These are phyloP conservation scores for Megaptera novaeangliae DNA, from an alignment of 2,113 vertebrate species.

Conservation along the genomic window DNA sequence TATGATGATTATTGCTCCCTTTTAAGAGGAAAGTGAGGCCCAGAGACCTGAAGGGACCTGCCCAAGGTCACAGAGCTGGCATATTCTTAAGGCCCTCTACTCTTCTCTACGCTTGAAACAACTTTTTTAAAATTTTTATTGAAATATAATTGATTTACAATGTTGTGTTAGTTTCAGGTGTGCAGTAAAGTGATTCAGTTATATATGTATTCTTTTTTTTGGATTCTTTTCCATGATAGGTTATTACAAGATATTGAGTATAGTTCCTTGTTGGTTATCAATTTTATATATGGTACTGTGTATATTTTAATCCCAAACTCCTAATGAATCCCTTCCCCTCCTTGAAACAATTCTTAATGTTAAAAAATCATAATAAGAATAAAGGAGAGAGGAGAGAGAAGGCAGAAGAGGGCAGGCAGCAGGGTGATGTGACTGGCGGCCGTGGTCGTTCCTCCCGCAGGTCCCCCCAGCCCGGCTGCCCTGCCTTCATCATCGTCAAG, in stretches of 20 bases:
- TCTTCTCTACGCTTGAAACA: not conserved
- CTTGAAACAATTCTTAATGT: not conserved
- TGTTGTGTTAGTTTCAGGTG: not conserved
- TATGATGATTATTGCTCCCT: not conserved
- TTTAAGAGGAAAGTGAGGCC: conserved; percentile 4
- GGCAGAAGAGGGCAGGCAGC: not conserved
- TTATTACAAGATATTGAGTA: not conserved
- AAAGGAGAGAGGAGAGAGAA: not conserved
- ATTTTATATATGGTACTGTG: not conserved
- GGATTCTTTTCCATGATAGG: not conserved
- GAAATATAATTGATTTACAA: not conserved
- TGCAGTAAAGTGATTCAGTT: not conserved
- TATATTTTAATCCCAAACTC: not conserved
- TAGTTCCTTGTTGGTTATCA: not conserved
- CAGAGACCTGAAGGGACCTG: not conserved
- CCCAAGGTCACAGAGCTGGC: not conserved
- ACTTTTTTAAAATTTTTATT: not conserved
- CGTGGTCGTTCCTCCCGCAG: conserved; percentile 41
- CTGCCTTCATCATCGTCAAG: conserved; percentile 73
- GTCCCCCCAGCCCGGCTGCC: conserved; percentile 64
- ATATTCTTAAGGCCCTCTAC: not conserved
- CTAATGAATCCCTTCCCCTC: not conserved
- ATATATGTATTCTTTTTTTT: not conserved
- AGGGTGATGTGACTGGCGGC: not conserved
- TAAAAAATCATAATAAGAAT: not conserved